Evolutionary conservation across 53 echinoderm and acorn worm genomes (phyloP).

Genomic region (Temnopleurus reevesii): DNA sequence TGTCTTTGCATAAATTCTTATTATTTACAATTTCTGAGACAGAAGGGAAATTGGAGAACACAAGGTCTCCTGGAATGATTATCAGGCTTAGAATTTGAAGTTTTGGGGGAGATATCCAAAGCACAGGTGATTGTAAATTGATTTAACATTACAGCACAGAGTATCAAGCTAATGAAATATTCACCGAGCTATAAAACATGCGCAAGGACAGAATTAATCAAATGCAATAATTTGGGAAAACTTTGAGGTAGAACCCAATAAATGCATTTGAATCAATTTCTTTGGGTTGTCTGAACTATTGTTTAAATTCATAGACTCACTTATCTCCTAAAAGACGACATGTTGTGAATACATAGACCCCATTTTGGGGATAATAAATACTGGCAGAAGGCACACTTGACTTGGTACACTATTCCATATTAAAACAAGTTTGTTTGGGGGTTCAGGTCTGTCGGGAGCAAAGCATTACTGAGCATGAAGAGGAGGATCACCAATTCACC

Average conservation of each 20-base stretch:
- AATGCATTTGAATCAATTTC: too few relatives aligned
- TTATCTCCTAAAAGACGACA: too few relatives aligned
- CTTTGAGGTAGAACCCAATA: too few relatives aligned
- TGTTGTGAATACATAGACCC: too few relatives aligned
- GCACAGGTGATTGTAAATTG: too few relatives aligned
- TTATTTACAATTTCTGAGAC: background rate
- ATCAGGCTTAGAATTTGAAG: background rate
- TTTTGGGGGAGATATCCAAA: background rate
- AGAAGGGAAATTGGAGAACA: background rate
- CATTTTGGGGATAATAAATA: background rate
- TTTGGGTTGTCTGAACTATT: too few relatives aligned
- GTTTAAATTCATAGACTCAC: too few relatives aligned
- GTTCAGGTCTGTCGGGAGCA: background rate
- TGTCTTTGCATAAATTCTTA: constrained; percentile 40
- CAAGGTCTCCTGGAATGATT: background rate
- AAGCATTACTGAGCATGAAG: background rate
- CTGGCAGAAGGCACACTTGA: constrained; percentile 30
- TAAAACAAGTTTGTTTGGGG: background rate
- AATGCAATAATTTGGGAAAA: too few relatives aligned
- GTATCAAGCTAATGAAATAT: too few relatives aligned
- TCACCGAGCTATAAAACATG: too few relatives aligned
- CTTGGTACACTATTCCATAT: background rate
- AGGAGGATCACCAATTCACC: constrained; percentile 21
- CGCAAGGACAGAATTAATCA: too few relatives aligned
- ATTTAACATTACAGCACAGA: too few relatives aligned